Evolutionary conservation across 1,140 invertebrate species (phyloP).

Genomic region (Drosophila lowei): DNA sequence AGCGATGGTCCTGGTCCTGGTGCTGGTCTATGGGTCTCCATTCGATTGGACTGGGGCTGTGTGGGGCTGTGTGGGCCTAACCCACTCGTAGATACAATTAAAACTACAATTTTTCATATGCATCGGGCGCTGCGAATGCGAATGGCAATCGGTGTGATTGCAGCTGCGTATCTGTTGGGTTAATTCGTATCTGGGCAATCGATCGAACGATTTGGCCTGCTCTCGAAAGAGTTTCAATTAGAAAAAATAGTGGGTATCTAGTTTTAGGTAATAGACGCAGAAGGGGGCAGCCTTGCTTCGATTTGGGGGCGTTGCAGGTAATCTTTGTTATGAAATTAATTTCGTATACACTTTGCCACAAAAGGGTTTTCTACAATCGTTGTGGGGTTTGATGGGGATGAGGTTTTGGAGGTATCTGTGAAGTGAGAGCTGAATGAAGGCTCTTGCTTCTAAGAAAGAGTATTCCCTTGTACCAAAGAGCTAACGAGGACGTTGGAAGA

Average conservation of each 20-base stretch:
- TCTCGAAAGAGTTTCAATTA: conserved; percentile 54
- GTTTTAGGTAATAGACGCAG: conserved; percentile 42
- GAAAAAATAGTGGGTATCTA: conserved; percentile 51
- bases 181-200: conserved; percentile 71
- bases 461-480: no score
- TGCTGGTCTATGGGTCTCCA: not conserved
- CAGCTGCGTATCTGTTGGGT: conserved; percentile 51
- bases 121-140: conserved; percentile 33
- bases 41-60: not conserved
- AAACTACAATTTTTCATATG: conserved; percentile 65
- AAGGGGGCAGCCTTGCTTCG: conserved; percentile 16
- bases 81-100: conserved; percentile 59
- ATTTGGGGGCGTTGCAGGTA: conserved; percentile 46
- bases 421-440: no score
- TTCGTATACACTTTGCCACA: conserved; percentile 14
- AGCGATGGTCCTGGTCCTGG: conserved; percentile 33
- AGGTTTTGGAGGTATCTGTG: not conserved
- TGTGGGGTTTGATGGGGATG: not conserved
- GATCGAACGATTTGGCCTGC: conserved; percentile 46
- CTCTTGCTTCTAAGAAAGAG: no score
- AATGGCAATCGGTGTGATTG: conserved; percentile 35
- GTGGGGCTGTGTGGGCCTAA: no score
- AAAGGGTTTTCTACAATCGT: not conserved
- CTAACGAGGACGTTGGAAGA: not conserved
- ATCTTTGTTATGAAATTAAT: conserved; percentile 66